Conservation (phyloP, 2,113 vertebrate species). For the Prietella phreatophila region DNA sequence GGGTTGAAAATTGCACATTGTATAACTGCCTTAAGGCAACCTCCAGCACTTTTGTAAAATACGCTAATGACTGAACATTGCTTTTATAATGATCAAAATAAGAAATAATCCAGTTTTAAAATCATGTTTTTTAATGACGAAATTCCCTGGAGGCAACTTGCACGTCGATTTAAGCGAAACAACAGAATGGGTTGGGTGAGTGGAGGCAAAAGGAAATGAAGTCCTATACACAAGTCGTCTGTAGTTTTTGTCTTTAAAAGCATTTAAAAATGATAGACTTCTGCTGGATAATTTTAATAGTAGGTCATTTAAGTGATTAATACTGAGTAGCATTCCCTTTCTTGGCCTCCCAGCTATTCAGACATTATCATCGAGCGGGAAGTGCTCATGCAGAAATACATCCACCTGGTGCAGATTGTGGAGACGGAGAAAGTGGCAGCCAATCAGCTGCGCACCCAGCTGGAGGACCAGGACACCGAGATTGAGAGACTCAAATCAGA, state of each 20-base stretch:
- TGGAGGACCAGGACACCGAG: slow-evolving; percentile 97
- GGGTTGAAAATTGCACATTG: not conserved
- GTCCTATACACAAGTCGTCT: no score
- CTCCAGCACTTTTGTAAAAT: not conserved
- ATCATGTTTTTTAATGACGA: not conserved
- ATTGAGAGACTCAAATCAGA: slow-evolving; percentile 95
- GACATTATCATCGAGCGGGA: slow-evolving; percentile 93
- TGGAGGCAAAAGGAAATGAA: not conserved
- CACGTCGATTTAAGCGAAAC: not conserved
- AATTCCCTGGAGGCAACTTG: not conserved
- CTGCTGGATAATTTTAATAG: not conserved
- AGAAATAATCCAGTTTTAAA: not conserved
- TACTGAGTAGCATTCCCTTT: not conserved
- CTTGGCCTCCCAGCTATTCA: slow-evolving; percentile 77
- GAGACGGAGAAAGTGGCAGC: slow-evolving; percentile 95
- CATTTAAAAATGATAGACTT: not conserved
- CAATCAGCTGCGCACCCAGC: slow-evolving; percentile 92
- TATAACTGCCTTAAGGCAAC: not conserved
- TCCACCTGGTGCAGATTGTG: slow-evolving; percentile 96
- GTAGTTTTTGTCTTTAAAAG: not conserved
- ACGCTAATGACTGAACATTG: not conserved
- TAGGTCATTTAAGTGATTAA: not conserved
- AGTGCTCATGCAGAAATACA: slow-evolving; percentile 96
- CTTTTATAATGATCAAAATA: not conserved
- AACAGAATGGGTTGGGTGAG: not conserved